Conservation (phyloP, 2,888 invertebrate species). For the Chaitophorus viminalis region DNA sequence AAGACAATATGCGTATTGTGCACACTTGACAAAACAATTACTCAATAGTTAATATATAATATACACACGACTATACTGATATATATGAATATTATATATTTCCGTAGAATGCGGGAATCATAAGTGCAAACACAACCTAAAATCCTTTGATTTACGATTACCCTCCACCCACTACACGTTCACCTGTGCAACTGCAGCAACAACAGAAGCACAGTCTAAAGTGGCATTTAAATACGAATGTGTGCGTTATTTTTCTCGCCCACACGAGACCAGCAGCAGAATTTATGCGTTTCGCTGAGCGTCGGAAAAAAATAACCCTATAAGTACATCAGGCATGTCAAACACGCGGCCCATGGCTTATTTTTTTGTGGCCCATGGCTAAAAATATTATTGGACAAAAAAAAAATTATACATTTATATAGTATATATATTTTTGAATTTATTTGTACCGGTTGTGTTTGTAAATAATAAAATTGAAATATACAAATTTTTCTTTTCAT, state of each 20-base stretch:
- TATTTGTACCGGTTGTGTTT: too few relatives aligned
- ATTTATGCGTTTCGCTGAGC: neutral
- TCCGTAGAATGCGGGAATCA: neutral
- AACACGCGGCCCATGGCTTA: too few relatives aligned
- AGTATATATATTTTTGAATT: too few relatives aligned
- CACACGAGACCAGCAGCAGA: neutral
- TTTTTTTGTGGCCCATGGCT: too few relatives aligned
- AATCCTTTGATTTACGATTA: slow-evolving; percentile 32
- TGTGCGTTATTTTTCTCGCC: slow-evolving; percentile 28
- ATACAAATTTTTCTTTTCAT: too few relatives aligned
- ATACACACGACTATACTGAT: neutral
- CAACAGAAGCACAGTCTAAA: neutral
- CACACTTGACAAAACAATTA: neutral
- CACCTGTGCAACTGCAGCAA: neutral
- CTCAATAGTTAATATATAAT: neutral
- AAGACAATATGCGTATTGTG: neutral
- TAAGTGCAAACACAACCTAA: neutral
- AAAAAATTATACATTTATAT: too few relatives aligned
- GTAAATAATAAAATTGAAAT: too few relatives aligned
- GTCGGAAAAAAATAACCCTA: neutral
- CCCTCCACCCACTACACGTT: neutral
- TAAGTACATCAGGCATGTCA: too few relatives aligned
- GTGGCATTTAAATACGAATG: neutral
- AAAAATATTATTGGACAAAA: too few relatives aligned
- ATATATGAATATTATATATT: too few relatives aligned